Percentiles rank a stretch among this genome's conserved stretches.
Evolutionary conservation across 2,113 vertebrate genomes (phyloP).

Genomic region (human): DNA sequence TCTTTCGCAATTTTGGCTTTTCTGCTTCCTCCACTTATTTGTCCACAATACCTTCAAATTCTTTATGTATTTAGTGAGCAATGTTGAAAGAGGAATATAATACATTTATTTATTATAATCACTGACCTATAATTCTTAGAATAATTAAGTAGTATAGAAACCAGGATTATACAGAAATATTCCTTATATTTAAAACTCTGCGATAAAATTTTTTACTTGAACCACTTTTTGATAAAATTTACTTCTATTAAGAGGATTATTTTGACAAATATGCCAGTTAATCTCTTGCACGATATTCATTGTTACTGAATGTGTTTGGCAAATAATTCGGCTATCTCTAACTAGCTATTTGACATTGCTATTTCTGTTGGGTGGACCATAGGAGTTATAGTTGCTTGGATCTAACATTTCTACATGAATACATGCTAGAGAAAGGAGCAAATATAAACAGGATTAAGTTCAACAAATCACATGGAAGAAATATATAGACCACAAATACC

Average conservation of each 20-base stretch:
- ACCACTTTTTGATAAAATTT: not conserved
- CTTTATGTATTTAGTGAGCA: not conserved
- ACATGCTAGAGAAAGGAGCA: not conserved
- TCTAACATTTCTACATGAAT: not conserved
- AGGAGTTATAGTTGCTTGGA: not conserved
- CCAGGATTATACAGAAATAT: not conserved
- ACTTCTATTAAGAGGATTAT: not conserved
- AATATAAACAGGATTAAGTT: not conserved
- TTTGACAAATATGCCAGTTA: not conserved
- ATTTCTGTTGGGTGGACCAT: not conserved
- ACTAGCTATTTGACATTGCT: not conserved
- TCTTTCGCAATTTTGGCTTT: not conserved
- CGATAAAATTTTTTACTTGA: not conserved
- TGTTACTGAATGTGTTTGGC: not conserved
- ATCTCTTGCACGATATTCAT: not conserved
- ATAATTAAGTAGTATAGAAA: not conserved
- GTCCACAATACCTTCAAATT: not conserved
- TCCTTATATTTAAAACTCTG: not conserved
- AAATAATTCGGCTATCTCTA: not conserved
- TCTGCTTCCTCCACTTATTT: not conserved
- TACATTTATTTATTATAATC: not conserved
- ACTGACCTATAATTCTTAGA: not conserved
- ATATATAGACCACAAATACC: not conserved
- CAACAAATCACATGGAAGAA: not conserved
- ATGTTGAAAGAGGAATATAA: not conserved